These are phyloP conservation scores for Drosophila fulvimacula DNA, from an alignment of 2,888 invertebrate species.

Conservation along the genomic window DNA sequence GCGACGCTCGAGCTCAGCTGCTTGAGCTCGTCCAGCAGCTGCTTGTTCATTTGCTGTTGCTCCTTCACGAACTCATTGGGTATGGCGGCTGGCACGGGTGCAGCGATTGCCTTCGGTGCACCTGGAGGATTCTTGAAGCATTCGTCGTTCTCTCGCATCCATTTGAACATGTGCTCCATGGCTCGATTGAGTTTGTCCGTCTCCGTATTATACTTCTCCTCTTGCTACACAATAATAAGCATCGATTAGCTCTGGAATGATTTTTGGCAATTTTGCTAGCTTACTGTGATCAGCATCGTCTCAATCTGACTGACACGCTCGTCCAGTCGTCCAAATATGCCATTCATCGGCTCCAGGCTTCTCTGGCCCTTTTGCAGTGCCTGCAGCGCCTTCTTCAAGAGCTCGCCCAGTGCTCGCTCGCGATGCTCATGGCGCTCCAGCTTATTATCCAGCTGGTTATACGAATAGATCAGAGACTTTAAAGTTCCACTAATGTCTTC, in stretches of 20 bases:
- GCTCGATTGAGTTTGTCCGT: constrained; percentile 82
- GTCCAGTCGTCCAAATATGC: constrained; percentile 89
- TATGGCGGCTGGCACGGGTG: constrained; percentile 25
- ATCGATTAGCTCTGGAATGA: not conserved
- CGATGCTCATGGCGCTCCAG: constrained; percentile 93
- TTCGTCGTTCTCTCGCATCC: constrained; percentile 83
- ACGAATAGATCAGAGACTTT: constrained; percentile 91
- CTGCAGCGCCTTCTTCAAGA: constrained; percentile 90
- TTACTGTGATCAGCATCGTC: constrained; percentile 90
- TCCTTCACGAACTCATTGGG: constrained; percentile 72
- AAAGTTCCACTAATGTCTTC: constrained; percentile 89
- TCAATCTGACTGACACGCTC: constrained; percentile 91
- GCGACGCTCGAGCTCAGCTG: constrained; percentile 71
- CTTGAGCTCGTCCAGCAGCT: constrained; percentile 76
- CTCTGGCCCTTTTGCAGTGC: constrained; percentile 90
- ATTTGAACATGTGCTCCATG: constrained; percentile 83
- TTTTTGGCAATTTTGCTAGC: constrained; percentile 18
- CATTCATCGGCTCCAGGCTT: constrained; percentile 89
- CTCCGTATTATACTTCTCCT: constrained; percentile 83
- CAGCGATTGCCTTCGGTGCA: constrained; percentile 18
- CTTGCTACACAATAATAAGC: constrained; percentile 75
- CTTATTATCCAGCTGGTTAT: constrained; percentile 92
- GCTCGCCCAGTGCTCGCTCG: constrained; percentile 91
- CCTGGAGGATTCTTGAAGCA: constrained; percentile 82
- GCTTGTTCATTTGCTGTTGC: constrained; percentile 74